These are phyloP conservation scores for Drosophila monieri DNA, from an alignment of 2,888 invertebrate genomes.

Conservation along the genomic window DNA sequence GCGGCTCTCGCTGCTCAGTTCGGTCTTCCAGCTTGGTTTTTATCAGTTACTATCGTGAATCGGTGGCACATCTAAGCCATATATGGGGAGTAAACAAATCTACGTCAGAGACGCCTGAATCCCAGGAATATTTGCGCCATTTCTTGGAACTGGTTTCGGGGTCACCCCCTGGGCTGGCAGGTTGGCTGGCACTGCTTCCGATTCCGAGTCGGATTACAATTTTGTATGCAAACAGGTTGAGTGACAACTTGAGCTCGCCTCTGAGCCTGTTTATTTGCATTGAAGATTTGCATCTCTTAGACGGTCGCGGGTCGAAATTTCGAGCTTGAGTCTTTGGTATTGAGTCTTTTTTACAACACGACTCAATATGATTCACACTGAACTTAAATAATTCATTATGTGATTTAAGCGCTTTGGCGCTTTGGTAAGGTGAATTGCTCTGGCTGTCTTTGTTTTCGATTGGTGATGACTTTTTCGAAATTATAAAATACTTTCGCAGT, in stretches of 20 bases:
- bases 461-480: slow-evolving; percentile 49
- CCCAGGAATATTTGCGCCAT: slow-evolving; percentile 57
- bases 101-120: slow-evolving; percentile 39
- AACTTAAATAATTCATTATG: slow-evolving; percentile 70
- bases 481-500: slow-evolving; percentile 64
- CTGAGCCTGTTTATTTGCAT: slow-evolving; percentile 30
- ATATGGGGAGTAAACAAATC: slow-evolving; percentile 48
- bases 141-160: slow-evolving; percentile 69
- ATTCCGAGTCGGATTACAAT: slow-evolving; percentile 10
- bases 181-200: slow-evolving; percentile 16
- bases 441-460: slow-evolving; percentile 33
- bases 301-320: slow-evolving; percentile 35
- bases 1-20: slow-evolving; percentile 4
- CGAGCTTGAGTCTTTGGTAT: slow-evolving; percentile 53
- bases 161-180: slow-evolving; percentile 39
- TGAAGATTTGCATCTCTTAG: slow-evolving; percentile 68
- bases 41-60: slow-evolving; percentile 16
- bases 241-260: slow-evolving; percentile 59
- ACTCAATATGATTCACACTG: slow-evolving; percentile 52
- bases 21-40: neutral
- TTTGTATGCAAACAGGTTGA: slow-evolving; percentile 56
- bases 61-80: slow-evolving; percentile 13
- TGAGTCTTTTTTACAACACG: slow-evolving; percentile 29
- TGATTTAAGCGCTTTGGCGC: slow-evolving; percentile 60
- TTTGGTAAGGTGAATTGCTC: slow-evolving; percentile 46